Evolutionary conservation across 2,888 invertebrate genomes (phyloP).

Genomic region (Tromatobia lineatoria): DNA sequence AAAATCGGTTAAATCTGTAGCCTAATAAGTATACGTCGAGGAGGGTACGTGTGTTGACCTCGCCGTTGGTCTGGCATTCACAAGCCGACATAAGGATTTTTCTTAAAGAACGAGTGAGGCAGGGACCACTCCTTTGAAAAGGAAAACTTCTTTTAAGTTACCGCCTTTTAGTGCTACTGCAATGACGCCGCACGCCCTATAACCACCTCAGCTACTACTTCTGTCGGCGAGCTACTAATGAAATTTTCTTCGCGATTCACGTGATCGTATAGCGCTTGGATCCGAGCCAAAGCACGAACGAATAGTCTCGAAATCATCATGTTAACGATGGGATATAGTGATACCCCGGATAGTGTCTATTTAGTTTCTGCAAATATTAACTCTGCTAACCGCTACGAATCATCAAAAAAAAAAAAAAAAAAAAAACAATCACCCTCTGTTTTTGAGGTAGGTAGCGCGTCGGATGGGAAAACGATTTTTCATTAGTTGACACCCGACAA

Average conservation of each 20-base stretch:
- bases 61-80: slow-evolving; percentile 61
- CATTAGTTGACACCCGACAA: slow-evolving; percentile 29
- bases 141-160: slow-evolving; percentile 83
- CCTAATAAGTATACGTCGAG: slow-evolving; percentile 18
- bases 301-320: slow-evolving; percentile 11
- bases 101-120: slow-evolving; percentile 41
- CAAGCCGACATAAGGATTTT: slow-evolving; percentile 78
- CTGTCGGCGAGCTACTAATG: slow-evolving; percentile 48
- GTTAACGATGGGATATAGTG: slow-evolving; percentile 32
- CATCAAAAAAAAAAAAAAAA: slow-evolving; percentile 1
- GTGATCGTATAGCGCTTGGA: slow-evolving; percentile 17
- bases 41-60: slow-evolving; percentile 37
- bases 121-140: slow-evolving; percentile 81
- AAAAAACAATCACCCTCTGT: slow-evolving; percentile 27
- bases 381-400: slow-evolving; percentile 1
- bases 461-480: slow-evolving; percentile 48
- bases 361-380: slow-evolving; percentile 53
- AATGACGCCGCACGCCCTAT: slow-evolving; percentile 54
- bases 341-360: slow-evolving; percentile 6
- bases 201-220: slow-evolving; percentile 29
- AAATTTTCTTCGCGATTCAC: slow-evolving; percentile 60
- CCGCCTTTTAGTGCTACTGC: slow-evolving; percentile 81
- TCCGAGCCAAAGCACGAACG: background rate
- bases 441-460: background rate
- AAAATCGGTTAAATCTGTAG: slow-evolving; percentile 54